Percentiles rank a stretch among this genome's conserved stretches.
Evolutionary conservation across 2,797 vertebrate genomes (phyloP).

Genomic region (Sebastes itinus): DNA sequence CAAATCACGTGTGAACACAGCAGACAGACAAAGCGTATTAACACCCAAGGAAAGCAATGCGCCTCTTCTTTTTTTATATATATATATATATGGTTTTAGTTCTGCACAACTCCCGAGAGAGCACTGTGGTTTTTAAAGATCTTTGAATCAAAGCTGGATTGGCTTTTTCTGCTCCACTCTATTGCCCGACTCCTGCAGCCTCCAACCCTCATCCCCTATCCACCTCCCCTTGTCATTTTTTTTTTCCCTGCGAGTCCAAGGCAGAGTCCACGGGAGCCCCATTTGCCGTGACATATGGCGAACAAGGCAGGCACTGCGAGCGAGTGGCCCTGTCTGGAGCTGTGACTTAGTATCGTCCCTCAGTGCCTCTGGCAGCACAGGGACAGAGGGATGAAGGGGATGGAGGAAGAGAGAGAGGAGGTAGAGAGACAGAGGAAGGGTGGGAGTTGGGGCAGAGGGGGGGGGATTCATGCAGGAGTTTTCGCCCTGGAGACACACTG

Average conservation of each 20-base stretch:
- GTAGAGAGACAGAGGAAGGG: constrained; percentile 58
- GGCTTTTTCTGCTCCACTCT: constrained; percentile 18
- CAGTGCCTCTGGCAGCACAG: constrained; percentile 76
- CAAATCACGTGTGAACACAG: constrained; percentile 49
- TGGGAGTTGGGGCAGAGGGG: constrained; percentile 48
- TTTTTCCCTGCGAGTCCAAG: constrained; percentile 54
- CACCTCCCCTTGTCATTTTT: constrained; percentile 57
- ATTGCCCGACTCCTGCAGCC: constrained; percentile 38
- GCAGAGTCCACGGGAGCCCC: constrained; percentile 77
- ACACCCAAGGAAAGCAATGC: constrained; percentile 14
- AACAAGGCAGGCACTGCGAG: constrained; percentile 73
- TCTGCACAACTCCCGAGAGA: constrained; percentile 19
- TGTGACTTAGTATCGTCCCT: constrained; percentile 84
- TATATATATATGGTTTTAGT: not conserved
- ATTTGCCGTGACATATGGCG: constrained; percentile 78
- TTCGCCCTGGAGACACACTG: constrained; percentile 80
- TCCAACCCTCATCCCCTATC: constrained; percentile 46
- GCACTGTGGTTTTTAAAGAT: constrained; percentile 32
- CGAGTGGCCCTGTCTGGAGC: constrained; percentile 81
- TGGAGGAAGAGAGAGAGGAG: constrained; percentile 67
- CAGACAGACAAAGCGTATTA: constrained; percentile 29
- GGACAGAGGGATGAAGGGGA: constrained; percentile 79
- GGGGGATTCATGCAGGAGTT: constrained; percentile 60
- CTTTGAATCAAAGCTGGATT: constrained; percentile 29
- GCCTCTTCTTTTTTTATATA: not conserved